Evolutionary conservation across 2,113 vertebrate genomes (phyloP).

Genomic region (Numenius arquata): DNA sequence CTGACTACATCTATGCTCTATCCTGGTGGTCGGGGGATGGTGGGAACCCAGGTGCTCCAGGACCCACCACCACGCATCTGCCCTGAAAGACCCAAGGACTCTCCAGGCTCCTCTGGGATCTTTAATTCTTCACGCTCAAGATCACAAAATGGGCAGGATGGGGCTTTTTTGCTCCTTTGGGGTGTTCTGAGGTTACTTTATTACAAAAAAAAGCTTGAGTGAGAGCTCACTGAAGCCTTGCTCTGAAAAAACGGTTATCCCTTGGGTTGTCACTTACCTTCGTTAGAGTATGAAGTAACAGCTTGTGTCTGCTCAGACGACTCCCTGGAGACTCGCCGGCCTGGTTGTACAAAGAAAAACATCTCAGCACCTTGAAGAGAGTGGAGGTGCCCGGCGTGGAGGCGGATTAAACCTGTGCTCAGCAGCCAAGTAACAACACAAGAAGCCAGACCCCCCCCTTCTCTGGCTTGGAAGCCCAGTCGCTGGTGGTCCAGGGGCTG

Average conservation of each 20-base stretch:
- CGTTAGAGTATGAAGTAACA: conserved; percentile 15
- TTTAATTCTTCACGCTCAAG: background rate
- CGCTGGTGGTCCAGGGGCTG: rapidly evolving
- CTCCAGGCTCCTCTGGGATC: background rate
- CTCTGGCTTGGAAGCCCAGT: background rate
- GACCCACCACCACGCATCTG: background rate
- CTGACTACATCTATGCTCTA: rapidly evolving
- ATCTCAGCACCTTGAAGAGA: background rate
- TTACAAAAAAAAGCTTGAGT: background rate
- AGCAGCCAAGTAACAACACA: rapidly evolving
- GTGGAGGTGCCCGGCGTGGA: rapidly evolving
- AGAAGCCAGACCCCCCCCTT: rapidly evolving
- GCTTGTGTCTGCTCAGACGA: conserved; percentile 5
- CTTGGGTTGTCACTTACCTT: conserved; percentile 57
- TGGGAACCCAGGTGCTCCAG: background rate
- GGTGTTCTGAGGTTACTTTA: background rate
- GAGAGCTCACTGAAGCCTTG: background rate
- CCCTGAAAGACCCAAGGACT: background rate
- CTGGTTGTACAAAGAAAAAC: conserved; percentile 45
- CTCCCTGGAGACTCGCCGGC: background rate
- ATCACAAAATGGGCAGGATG: background rate
- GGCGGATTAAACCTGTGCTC: background rate
- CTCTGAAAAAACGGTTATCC: background rate
- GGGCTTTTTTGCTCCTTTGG: background rate
- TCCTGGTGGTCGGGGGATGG: background rate